Evolutionary conservation across 2,113 vertebrate genomes (phyloP).

Genomic region (Melanocharis versteri): DNA sequence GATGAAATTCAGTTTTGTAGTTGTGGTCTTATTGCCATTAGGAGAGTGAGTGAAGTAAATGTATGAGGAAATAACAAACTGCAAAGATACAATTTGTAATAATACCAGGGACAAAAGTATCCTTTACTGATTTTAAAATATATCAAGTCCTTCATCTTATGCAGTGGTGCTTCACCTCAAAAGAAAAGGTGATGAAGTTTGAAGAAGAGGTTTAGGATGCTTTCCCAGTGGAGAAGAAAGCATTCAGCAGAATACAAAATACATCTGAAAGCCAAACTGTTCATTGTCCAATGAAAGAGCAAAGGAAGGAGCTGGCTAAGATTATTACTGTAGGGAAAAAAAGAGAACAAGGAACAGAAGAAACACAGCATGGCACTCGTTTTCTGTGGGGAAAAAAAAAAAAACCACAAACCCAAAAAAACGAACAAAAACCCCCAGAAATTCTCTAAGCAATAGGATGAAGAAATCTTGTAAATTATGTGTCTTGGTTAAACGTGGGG

Average conservation of each 20-base stretch:
- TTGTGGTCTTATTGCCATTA: background rate
- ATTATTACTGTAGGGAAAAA: background rate
- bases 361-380: background rate
- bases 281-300: background rate
- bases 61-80: background rate
- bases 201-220: background rate
- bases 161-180: background rate
- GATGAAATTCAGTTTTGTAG: background rate
- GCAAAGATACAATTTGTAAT: background rate
- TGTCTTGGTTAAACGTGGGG: background rate
- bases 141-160: background rate
- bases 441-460: background rate
- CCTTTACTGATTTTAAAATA: background rate
- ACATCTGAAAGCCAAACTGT: background rate
- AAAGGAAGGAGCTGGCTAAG: background rate
- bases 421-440: too few relatives aligned
- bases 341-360: background rate
- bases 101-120: background rate
- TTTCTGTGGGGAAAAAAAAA: background rate
- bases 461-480: background rate
- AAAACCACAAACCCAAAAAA: too few relatives aligned
- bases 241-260: background rate
- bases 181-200: background rate
- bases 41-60: background rate
- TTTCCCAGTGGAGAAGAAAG: background rate